Base-by-base conservation (phyloP, 2,797 vertebrate species). In the Hozukius guyotensis region DNA sequence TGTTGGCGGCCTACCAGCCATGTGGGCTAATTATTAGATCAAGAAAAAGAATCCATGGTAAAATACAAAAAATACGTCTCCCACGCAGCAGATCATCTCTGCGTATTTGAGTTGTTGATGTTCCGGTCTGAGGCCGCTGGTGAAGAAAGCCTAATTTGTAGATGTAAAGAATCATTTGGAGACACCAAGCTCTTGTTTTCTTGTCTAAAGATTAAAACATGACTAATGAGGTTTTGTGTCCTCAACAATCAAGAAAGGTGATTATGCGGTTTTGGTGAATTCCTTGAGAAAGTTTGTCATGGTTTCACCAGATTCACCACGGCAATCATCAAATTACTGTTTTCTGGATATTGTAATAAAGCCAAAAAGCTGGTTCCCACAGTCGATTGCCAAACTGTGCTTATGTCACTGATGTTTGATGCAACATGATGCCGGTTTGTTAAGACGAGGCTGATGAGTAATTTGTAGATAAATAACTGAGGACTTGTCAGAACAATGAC, bases 41-140 rank as follows among this genome's bases (percentile, higher is more conserved):
- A 88, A 75, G 65, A 72, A 3, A 74, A 57, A 75, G n/a, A 80
- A 73, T 60, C 59, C 64, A 16, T 66, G 13, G n/a, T 75, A 79
- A 76, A 80, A 82, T 59, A 66, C 6, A 22, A 60, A 75, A 82
- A 82, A 46, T 42, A 60, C 1, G 2, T 72, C 85, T 86, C 88
- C 88, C 83, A 88, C 75, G 22, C 85, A 29, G 9, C 1, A 75
- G 82, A 88, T 91, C 74, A 86, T 85, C 79, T 62, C 12, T 2
- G 18, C 3, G 2, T 49, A 25, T 75, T 25, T 13, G 61, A 72
- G 5, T 3, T 84, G 86, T 86, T 88, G 71, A 68, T 84, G 83
- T 88, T 92, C 72, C 20, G 63, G 77, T 87, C 82, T 61, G 55
- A 64, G 20, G 72, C 18, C 55, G 4, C 32, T 77, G 11, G 29